These are phyloP conservation scores for Phaedon cochleariae DNA, from an alignment of 2,888 invertebrate genomes.

Conservation along the genomic window DNA sequence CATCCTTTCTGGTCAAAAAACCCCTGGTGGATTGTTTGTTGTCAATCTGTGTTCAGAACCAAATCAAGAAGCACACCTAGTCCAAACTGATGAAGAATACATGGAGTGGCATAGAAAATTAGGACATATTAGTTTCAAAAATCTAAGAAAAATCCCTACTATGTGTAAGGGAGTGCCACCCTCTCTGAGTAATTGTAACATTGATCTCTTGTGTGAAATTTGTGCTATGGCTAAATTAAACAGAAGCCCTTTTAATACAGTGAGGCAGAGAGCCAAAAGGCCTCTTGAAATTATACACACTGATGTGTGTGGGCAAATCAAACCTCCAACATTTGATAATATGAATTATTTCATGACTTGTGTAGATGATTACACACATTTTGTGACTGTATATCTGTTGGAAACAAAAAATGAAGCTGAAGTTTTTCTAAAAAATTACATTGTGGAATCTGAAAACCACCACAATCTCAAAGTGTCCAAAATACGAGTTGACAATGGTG, in stretches of 20 bases:
- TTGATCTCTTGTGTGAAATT: neutral
- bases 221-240: neutral
- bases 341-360: slow-evolving; percentile 21
- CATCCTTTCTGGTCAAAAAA: neutral
- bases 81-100: neutral
- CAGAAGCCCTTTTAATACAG: neutral
- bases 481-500: neutral
- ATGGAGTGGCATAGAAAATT: slow-evolving; percentile 10
- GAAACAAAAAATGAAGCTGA: slow-evolving; percentile 6
- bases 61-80: neutral
- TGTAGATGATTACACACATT: slow-evolving; percentile 17
- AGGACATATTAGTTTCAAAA: slow-evolving; percentile 6
- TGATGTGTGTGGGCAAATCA: neutral
- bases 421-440: neutral
- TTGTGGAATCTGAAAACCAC: neutral
- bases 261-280: neutral
- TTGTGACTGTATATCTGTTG: slow-evolving; percentile 4
- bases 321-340: slow-evolving; percentile 3
- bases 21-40: neutral
- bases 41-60: neutral
- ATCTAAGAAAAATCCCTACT: neutral
- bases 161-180: neutral
- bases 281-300: slow-evolving; percentile 3
- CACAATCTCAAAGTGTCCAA: neutral
- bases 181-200: neutral